Base-by-base conservation (phyloP, 2,888 invertebrate genomes). In the Clostera curtula region DNA sequence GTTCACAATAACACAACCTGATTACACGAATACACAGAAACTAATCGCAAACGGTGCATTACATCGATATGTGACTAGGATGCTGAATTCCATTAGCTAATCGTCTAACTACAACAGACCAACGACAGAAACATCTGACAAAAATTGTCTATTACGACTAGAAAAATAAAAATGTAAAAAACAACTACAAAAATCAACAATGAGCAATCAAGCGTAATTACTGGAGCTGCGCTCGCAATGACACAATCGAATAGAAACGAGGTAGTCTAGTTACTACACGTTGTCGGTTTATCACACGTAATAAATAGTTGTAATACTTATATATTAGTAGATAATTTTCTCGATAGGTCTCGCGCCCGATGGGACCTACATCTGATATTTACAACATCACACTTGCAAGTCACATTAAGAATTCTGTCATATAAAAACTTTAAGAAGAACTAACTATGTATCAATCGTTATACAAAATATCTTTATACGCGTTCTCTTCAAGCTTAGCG, bases 371-470 rank as follows among this genome's bases (percentile, higher is more conserved):
- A 49, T 40, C 19, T 31, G 52, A 48, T 74, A 75, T 74, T 53
- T 76, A 80, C 76, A 77, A 71, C 67, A 80, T 82, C 77, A 79
- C 80, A 80, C 77, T 77, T 71, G 69, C 70, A 73, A 76, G 80
- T 77, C 77, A 80, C 82, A 72, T 77, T 63, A 59, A 73, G 70
- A 71, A 73, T 65, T 72, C 66, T 67, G 72, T 73, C 66, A 71
- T 77, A 75, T 80, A 79, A 76, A 79, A 77, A 75, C 67, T 67
- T 74, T 71, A 73, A 61, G 65, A 71, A 76, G 68, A 63, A 50
- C 60, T 75, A 75, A 40, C 61, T 74, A 70, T 58, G 55, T 72
- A 68, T 71, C 64, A 70, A 74, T 76, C 66, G 72, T 76, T 79
- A 82, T 80, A 82, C 74, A 82, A 82, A 82, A 82, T 79, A 82